Percentiles rank a stretch among this genome's conserved stretches.
Evolutionary conservation across 2,888 invertebrate species (phyloP).

Genomic region (Amphipoea oculea): DNA sequence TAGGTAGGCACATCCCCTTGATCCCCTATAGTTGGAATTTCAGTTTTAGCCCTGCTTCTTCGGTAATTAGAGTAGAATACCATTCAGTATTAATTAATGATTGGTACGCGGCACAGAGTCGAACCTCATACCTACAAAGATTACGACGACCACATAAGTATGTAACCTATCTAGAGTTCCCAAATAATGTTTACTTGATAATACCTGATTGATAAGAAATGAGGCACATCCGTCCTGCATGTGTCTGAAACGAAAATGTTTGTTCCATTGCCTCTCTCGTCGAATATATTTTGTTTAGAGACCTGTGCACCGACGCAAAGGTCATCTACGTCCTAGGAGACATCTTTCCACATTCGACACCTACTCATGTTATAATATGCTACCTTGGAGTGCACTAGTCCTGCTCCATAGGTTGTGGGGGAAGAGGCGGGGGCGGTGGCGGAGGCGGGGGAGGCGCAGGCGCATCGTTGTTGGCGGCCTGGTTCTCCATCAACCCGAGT

Average conservation of each 20-base stretch:
- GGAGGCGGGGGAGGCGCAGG: slow-evolving; percentile 91
- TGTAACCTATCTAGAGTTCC: background rate
- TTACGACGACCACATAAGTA: slow-evolving; percentile 9
- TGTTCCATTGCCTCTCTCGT: background rate
- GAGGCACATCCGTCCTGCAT: slow-evolving; percentile 9
- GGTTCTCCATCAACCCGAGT: slow-evolving; percentile 86
- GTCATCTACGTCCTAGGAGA: background rate
- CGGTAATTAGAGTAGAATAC: background rate
- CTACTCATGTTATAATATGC: background rate
- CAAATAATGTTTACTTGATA: slow-evolving; percentile 18
- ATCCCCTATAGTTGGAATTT: background rate
- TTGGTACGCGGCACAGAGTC: slow-evolving; percentile 7
- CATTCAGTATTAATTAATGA: background rate
- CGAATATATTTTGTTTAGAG: background rate
- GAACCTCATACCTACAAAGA: slow-evolving; percentile 6
- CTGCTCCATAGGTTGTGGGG: slow-evolving; percentile 91
- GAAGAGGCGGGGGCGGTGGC: slow-evolving; percentile 92
- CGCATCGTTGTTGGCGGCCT: slow-evolving; percentile 77
- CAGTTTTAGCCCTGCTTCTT: background rate
- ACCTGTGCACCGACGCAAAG: background rate
- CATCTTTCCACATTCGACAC: background rate
- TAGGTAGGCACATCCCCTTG: slow-evolving; percentile 18
- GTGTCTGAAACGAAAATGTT: slow-evolving; percentile 27
- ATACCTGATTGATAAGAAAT: slow-evolving; percentile 17
- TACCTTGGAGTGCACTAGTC: slow-evolving; percentile 71